phyloP scores from a whole-genome alignment of 2,113 vertebrate species.

The Emydocephalus ijimae region DNA sequence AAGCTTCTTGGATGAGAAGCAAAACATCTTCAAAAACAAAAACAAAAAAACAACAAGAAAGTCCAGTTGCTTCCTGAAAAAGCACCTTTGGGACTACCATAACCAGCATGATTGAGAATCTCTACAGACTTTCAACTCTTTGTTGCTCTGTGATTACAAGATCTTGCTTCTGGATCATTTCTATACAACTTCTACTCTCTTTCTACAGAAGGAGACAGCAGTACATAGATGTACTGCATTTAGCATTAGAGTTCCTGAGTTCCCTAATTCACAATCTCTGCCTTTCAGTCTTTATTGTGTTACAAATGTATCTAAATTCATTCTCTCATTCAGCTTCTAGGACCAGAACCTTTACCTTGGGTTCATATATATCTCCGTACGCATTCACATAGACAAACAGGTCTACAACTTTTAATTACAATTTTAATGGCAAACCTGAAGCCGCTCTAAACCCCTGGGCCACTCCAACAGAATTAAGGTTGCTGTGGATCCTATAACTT shows the following conservation, averaged over 20 bases:
- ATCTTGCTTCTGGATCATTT: not conserved
- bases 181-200: not conserved
- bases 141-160: not conserved
- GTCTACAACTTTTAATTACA: slow-evolving; percentile 53
- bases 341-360: not conserved
- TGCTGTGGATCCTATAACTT: slow-evolving; percentile 44
- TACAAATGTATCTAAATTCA: not conserved
- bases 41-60: too few species aligned
- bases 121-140: not conserved
- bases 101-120: too few species aligned
- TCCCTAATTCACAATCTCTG: not conserved
- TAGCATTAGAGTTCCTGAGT: not conserved
- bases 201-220: not conserved
- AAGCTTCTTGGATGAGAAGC: too few species aligned
- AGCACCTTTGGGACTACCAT: too few species aligned
- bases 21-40: too few species aligned
- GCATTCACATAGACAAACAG: not conserved
- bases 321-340: not conserved
- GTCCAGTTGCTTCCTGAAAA: too few species aligned
- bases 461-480: slow-evolving; percentile 25
- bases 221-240: not conserved
- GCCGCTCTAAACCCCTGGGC: slow-evolving; percentile 53
- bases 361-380: not conserved
- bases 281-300: not conserved
- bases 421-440: slow-evolving; percentile 57